Evolutionary conservation across 2,113 vertebrate species (phyloP).

Genomic region (Erinaceus europaeus): DNA sequence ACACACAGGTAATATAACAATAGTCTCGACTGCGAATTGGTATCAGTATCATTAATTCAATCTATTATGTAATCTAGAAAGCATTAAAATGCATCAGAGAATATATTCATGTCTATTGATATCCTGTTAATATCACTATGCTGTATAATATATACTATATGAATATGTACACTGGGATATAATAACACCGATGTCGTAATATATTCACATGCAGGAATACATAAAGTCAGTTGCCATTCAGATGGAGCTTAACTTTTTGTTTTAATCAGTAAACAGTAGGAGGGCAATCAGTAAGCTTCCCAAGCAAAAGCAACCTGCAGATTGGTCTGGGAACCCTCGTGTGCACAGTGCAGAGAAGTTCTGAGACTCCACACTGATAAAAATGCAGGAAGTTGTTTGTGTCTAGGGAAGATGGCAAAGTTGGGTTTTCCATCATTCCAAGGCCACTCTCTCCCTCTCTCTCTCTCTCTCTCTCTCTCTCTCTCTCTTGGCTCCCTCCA

Average conservation of each 20-base stretch:
- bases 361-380: not conserved
- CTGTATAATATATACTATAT: too few species aligned
- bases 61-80: too few species aligned
- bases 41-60: too few species aligned
- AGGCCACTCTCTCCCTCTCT: constrained; percentile 6
- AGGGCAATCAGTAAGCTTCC: not conserved
- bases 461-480: too few species aligned
- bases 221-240: not conserved
- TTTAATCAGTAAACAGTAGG: not conserved
- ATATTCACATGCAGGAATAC: too few species aligned
- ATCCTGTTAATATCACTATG: too few species aligned
- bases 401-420: not conserved
- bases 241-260: not conserved
- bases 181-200: too few species aligned
- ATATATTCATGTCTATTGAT: too few species aligned
- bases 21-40: too few species aligned
- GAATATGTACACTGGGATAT: too few species aligned
- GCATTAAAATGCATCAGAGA: too few species aligned
- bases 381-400: not conserved
- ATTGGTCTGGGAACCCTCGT: not conserved
- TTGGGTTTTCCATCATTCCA: not conserved
- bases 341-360: not conserved
- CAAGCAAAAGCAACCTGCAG: not conserved
- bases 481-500: not conserved
- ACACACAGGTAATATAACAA: too few species aligned